phyloP scores from a whole-genome alignment of 2,888 invertebrate genomes.

The Thereva unica region DNA sequence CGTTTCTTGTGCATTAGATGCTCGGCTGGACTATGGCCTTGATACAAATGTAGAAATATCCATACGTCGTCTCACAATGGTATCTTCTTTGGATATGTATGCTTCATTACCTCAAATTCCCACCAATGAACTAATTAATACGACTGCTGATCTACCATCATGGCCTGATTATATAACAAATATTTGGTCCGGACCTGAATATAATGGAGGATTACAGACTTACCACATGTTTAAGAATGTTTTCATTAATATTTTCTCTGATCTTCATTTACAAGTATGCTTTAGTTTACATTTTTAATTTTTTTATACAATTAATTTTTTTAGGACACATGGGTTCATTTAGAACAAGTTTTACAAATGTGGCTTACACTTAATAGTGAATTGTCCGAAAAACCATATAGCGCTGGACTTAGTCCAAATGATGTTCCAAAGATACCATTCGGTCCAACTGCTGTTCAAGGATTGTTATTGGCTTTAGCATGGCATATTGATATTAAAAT shows the following conservation, averaged over 20 bases:
- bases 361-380: conserved; percentile 84
- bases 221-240: conserved; percentile 69
- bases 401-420: conserved; percentile 63
- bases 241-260: conserved; percentile 71
- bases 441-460: conserved; percentile 67
- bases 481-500: conserved; percentile 71
- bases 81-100: conserved; percentile 61
- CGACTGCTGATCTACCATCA: conserved; percentile 53
- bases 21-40: conserved; percentile 78
- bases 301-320: conserved; percentile 33
- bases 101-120: conserved; percentile 56
- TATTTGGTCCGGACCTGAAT: conserved; percentile 62
- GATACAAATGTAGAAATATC: conserved; percentile 78
- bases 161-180: conserved; percentile 59
- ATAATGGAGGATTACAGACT: conserved; percentile 58
- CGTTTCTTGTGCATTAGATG: conserved; percentile 73
- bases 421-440: conserved; percentile 68
- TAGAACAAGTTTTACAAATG: conserved; percentile 82
- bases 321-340: conserved; percentile 72
- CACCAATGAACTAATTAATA: conserved; percentile 52
- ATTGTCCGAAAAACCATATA: conserved; percentile 55
- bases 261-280: conserved; percentile 62
- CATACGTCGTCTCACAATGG: conserved; percentile 70
- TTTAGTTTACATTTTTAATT: conserved; percentile 31
- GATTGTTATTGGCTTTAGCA: conserved; percentile 68